phyloP scores from a whole-genome alignment of 2,888 invertebrate genomes.

The Pegoplata infirma region DNA sequence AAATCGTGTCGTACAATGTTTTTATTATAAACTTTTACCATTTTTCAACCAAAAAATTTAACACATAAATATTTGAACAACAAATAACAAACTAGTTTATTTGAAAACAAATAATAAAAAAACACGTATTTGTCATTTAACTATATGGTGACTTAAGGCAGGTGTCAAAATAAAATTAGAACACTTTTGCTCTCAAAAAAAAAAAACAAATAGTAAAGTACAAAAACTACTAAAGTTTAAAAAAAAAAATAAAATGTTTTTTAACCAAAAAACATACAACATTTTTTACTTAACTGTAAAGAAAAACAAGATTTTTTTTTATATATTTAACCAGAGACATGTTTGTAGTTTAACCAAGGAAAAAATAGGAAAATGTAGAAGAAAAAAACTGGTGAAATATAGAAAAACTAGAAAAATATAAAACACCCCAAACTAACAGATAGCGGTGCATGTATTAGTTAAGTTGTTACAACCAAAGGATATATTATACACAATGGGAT shows the following conservation, averaged over 20 bases:
- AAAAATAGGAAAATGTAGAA: background rate
- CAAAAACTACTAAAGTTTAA: background rate
- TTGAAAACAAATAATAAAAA: background rate
- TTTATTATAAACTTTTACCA: too few species aligned
- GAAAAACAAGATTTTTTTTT: background rate
- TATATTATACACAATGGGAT: background rate
- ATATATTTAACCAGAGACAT: background rate
- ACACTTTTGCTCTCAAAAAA: conserved; percentile 1
- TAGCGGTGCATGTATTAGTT: too few species aligned
- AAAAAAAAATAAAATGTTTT: background rate
- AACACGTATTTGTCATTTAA: conserved; percentile 13
- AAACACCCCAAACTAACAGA: background rate
- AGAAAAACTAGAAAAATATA: too few species aligned
- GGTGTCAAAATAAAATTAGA: conserved; percentile 14
- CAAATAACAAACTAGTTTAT: background rate
- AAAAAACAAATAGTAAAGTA: background rate
- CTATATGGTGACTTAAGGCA: conserved; percentile 14
- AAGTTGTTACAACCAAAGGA: background rate
- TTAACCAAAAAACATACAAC: background rate
- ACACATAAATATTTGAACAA: background rate
- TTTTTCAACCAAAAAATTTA: too few species aligned
- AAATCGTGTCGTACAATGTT: too few species aligned
- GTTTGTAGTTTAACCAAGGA: conserved; percentile 6
- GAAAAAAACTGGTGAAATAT: too few species aligned
- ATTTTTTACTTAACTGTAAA: background rate